These are phyloP conservation scores for Dufourea novaeangliae DNA, from an alignment of 1,140 invertebrate genomes.

Conservation along the genomic window DNA sequence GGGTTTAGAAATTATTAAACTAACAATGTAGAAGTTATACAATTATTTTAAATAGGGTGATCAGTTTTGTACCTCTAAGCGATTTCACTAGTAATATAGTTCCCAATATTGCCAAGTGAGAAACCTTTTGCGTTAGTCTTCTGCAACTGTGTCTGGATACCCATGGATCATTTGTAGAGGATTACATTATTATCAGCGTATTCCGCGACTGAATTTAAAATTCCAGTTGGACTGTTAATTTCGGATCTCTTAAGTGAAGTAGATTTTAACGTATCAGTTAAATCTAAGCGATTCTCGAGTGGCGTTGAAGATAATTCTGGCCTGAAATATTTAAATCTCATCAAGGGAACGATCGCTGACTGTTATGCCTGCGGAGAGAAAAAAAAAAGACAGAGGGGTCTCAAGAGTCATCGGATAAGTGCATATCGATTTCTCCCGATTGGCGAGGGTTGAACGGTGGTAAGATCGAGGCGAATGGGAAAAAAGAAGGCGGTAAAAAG, in stretches of 20 bases:
- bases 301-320: background rate
- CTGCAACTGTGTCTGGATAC: too few species aligned
- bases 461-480: conserved; percentile 67
- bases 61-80: too few species aligned
- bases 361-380: conserved; percentile 40
- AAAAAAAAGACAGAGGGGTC: conserved; percentile 30
- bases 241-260: background rate
- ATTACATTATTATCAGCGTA: too few species aligned
- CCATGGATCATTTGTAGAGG: too few species aligned
- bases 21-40: too few species aligned
- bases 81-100: too few species aligned
- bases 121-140: too few species aligned
- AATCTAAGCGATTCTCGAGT: background rate
- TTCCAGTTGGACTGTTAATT: background rate
- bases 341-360: conserved; percentile 30
- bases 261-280: background rate
- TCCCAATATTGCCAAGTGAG: too few species aligned
- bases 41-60: too few species aligned
- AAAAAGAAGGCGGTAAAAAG: conserved; percentile 76
- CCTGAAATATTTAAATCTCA: conserved; percentile 4
- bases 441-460: conserved; percentile 60
- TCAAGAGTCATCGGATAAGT: conserved; percentile 70
- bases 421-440: conserved; percentile 74
- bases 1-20: too few species aligned
- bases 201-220: too few species aligned